Base-by-base conservation (phyloP, 2,113 vertebrate genomes). In the Sinocyclocheilus maitianheensis region DNA sequence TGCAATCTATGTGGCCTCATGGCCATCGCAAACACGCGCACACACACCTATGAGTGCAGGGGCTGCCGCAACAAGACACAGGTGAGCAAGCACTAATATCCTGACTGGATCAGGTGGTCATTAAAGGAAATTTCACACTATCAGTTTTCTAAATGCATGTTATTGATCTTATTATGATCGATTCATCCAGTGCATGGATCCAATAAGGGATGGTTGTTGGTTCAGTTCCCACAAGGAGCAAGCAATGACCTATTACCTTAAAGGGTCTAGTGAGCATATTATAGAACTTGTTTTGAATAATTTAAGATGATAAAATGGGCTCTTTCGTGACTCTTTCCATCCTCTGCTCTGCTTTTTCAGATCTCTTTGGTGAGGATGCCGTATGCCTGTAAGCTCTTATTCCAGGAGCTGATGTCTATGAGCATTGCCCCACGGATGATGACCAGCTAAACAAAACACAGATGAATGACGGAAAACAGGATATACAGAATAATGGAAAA, bases 371-470 rank as follows among this genome's bases (percentile, higher is more conserved):
- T 99, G 34, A 94, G 97, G 90, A 96, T 99, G 97, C 98, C 98
- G 0, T 99, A 99, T 0, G 98, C 98, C 26, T 99, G 98, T 93
- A 99, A 99, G 88, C 97, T 99, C 13, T 94, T 99, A 34, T 99
- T 99, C 94, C 98, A 99, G 90, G 98, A 99, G 88, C 90, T 99
- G 80, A 99, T 99, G 98, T 99, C 98, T 0, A 99, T 99, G 98
- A 99, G 98, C 86, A 99, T 99, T 18, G 98, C 98, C 55, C 98
- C 98, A n/a, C 97, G 98, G 1, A 99, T 99, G 98, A 99, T 99
- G 98, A 96, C 94, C 14, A 90, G 86, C 77, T 93, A 87, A 87
- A 65, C 74, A 4, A 9, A 14, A 24, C 58, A 3, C 58, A 3
- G 0, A 43, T n/a, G 55, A 37, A 67, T 84, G 30, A 75, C 34